These are phyloP conservation scores for Fregata magnificens DNA, from an alignment of 2,113 vertebrate genomes.

Conservation along the genomic window DNA sequence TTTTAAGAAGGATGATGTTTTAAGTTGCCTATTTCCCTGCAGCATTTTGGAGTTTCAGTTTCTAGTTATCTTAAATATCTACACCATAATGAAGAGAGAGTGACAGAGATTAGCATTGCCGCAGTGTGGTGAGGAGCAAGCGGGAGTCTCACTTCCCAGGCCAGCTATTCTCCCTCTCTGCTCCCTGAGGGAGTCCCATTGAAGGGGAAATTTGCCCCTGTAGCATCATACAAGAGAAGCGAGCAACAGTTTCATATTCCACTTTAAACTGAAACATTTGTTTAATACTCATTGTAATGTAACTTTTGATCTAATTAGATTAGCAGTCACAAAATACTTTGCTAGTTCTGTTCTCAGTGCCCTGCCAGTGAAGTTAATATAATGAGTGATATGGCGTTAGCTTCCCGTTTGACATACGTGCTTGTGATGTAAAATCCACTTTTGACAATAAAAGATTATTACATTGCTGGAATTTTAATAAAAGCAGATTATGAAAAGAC, in stretches of 20 bases:
- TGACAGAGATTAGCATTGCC: neutral
- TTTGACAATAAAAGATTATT: neutral
- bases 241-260: neutral
- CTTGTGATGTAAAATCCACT: neutral
- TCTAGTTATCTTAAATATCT: neutral
- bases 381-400: fast-evolving
- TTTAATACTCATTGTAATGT: neutral
- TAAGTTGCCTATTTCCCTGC: neutral
- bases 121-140: neutral
- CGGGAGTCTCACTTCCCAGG: neutral
- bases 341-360: neutral
- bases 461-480: neutral
- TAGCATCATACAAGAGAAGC: neutral
- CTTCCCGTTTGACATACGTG: neutral
- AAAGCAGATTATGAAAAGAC: neutral
- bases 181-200: neutral
- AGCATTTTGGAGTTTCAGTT: neutral
- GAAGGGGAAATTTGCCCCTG: neutral
- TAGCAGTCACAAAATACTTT: neutral
- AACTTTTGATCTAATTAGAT: neutral
- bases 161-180: neutral
- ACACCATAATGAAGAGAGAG: neutral
- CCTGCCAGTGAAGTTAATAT: neutral
- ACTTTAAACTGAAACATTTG: neutral
- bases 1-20: neutral